phyloP scores from a whole-genome alignment of 2,888 invertebrate genomes.

The Gari tellinella region DNA sequence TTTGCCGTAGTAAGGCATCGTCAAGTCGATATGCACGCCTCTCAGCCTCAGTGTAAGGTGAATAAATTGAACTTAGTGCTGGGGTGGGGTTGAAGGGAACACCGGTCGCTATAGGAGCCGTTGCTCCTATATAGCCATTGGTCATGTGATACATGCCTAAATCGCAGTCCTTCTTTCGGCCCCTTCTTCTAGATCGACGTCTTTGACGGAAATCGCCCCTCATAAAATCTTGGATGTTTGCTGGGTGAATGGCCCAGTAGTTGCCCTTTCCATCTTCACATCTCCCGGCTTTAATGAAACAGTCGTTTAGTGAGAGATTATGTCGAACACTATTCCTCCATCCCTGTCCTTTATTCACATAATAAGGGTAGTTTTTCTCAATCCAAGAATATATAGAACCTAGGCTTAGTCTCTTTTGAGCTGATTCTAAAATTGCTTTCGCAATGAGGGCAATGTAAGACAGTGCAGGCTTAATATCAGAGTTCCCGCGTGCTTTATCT shows the following conservation, averaged over 20 bases:
- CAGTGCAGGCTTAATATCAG: conserved; percentile 79
- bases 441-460: conserved; percentile 83
- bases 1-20: conserved; percentile 78
- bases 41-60: conserved; percentile 80
- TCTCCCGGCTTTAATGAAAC: conserved; percentile 80
- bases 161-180: conserved; percentile 78
- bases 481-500: conserved; percentile 67
- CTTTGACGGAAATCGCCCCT: conserved; percentile 81
- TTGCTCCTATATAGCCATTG: conserved; percentile 69
- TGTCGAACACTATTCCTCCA: conserved; percentile 83
- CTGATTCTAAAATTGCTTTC: conserved; percentile 81
- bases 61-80: conserved; percentile 74
- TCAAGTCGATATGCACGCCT: conserved; percentile 78
- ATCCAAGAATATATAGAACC: conserved; percentile 83
- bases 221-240: conserved; percentile 81
- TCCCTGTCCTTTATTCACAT: conserved; percentile 80
- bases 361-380: conserved; percentile 81
- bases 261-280: conserved; percentile 82
- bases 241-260: conserved; percentile 83
- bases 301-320: conserved; percentile 83
- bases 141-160: conserved; percentile 75
- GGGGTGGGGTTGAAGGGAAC: conserved; percentile 70
- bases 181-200: conserved; percentile 74
- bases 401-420: conserved; percentile 79
- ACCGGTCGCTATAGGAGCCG: conserved; percentile 61